Conservation (phyloP, 2,888 invertebrate species). For the Cephus rjabovi region DNA sequence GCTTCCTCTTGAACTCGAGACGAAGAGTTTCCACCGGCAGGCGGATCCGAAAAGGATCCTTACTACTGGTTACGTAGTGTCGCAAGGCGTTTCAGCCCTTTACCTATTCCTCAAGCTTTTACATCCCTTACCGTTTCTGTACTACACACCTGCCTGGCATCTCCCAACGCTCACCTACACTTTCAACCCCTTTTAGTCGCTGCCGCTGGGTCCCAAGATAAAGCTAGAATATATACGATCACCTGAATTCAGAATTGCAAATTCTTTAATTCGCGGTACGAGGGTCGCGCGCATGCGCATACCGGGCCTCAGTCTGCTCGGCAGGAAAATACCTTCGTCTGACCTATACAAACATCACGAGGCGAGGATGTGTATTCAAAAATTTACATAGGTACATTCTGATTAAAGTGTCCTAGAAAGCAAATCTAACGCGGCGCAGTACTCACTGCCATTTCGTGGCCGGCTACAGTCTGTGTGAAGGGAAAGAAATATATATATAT, state of each 20-base stretch:
- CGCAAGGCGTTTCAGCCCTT: background rate
- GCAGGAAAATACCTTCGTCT: slow-evolving; percentile 64
- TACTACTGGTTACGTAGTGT: background rate
- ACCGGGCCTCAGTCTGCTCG: slow-evolving; percentile 35
- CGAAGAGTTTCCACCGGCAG: no score
- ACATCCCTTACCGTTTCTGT: background rate
- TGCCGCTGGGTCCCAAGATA: background rate
- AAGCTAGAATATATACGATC: slow-evolving; percentile 39
- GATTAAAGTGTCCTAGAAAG: slow-evolving; percentile 67
- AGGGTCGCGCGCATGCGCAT: slow-evolving; percentile 35
- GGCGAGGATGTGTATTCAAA: slow-evolving; percentile 63
- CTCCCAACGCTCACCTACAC: background rate
- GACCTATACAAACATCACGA: slow-evolving; percentile 65
- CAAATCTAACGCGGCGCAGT: slow-evolving; percentile 62
- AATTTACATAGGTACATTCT: slow-evolving; percentile 68
- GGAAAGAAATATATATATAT: background rate
- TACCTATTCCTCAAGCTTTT: background rate
- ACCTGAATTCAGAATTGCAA: slow-evolving; percentile 65
- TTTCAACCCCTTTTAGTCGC: background rate
- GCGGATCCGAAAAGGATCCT: background rate
- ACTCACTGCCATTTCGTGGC: slow-evolving; percentile 26
- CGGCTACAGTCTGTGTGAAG: background rate
- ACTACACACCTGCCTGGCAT: background rate
- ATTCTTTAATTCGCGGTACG: slow-evolving; percentile 65
- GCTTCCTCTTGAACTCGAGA: background rate